These are phyloP conservation scores for Tricholauxania praeusta DNA, from an alignment of 2,888 invertebrate genomes.

Conservation along the genomic window DNA sequence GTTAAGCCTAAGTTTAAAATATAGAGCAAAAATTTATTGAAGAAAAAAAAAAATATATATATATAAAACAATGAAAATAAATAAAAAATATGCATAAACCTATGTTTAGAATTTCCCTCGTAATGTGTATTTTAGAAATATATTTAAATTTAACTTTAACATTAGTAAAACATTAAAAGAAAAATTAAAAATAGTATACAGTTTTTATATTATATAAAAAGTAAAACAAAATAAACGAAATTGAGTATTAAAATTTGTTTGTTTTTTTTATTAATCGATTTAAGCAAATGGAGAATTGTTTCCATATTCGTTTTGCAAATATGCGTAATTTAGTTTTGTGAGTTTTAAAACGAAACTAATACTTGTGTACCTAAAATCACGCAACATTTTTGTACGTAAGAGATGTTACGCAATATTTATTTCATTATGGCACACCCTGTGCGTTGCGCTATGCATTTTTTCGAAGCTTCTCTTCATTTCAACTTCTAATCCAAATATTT, in stretches of 20 bases:
- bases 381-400: no score
- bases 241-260: slow-evolving; percentile 19
- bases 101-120: slow-evolving; percentile 18
- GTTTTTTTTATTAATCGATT: not conserved
- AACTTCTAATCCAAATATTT: no score
- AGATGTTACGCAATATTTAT: no score
- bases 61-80: slow-evolving; percentile 27
- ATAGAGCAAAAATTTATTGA: not conserved
- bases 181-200: not conserved
- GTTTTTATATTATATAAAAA: slow-evolving; percentile 46
- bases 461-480: no score
- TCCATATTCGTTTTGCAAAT: no score
- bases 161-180: slow-evolving; percentile 4
- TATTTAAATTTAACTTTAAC: slow-evolving; percentile 38
- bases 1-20: not conserved
- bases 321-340: no score
- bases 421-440: no score
- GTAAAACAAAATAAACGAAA: slow-evolving; percentile 32
- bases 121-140: slow-evolving; percentile 32
- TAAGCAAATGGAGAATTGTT: no score
- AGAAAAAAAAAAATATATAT: slow-evolving; percentile 32
- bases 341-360: no score
- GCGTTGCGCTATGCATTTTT: no score
- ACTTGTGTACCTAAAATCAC: no score
- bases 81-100: slow-evolving; percentile 17